A percentile compares a stretch with the other conserved stretches of the same genome.
Conservation (phyloP, 2,888 invertebrate genomes). For the Synergus laeviventris region DNA sequence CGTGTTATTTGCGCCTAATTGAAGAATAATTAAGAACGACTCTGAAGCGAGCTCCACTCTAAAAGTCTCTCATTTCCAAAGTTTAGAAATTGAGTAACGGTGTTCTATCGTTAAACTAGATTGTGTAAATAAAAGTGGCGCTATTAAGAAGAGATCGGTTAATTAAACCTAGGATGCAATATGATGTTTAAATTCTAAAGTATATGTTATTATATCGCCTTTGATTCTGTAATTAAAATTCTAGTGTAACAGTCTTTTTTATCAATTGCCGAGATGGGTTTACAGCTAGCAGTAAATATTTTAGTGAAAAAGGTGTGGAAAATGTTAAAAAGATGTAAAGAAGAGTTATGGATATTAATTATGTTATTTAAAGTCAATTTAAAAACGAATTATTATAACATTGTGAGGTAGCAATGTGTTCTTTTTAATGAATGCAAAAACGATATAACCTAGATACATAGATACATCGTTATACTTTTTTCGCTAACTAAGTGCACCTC, state of each 20-base stretch:
- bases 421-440: constrained; percentile 12
- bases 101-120: background rate
- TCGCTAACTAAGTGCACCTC: background rate
- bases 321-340: background rate
- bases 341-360: background rate
- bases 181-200: background rate
- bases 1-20: constrained; percentile 6
- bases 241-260: background rate
- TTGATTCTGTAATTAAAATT: constrained; percentile 4
- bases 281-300: background rate
- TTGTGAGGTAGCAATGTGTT: background rate
- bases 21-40: background rate
- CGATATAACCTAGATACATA: constrained; percentile 20
- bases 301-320: background rate
- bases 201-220: constrained; percentile 17
- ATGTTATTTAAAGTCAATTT: background rate
- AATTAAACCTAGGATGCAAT: background rate
- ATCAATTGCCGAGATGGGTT: background rate
- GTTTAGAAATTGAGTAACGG: constrained; percentile 3
- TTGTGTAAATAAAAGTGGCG: constrained; percentile 2
- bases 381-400: constrained; percentile 15
- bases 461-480: background rate
- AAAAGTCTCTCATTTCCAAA: background rate
- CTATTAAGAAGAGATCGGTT: background rate
- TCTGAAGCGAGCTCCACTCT: background rate